Evolutionary conservation across 2,113 vertebrate species (phyloP), one percentile per base, ranked within the genome.

Genomic region (Serilophus lunatus): DNA sequence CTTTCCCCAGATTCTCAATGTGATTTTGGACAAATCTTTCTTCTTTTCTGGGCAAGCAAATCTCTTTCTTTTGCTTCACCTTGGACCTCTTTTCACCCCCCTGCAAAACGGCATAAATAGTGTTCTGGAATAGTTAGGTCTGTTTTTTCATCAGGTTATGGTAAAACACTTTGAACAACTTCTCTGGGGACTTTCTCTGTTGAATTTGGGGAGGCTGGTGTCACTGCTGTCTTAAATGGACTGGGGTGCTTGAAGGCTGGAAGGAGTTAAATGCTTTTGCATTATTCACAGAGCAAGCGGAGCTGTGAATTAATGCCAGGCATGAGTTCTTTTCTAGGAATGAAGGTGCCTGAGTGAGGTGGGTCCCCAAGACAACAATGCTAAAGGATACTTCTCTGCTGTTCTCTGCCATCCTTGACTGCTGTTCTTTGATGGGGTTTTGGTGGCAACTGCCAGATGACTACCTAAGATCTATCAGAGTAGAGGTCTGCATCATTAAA

Each of bases 351-450:
- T 53, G 24, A 64, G 26, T 80, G 60, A 81, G 64, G 24, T 60
- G 16, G 10, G 6, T 74, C 22, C 16, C 15, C 31, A 65, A 9
- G 24, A 12, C 33, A 57, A 26, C 13, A 38, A 23, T 0, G 0
- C 23, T 28, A 7, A 71, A 76, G 29, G 31, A 56, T 28, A 7
- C 10, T 64, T 74, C 19, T 65, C 11, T 63, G 42, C 15, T 33
- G 6, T 84, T 78, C 36, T 53, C 6, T 64, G 74, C 51, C 13
- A 42, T 44, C 25, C 36, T 56, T 92, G 16, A 68, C 7, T 2
- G 2, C 35, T 65, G 17, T 4, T 42, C 25, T 83, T 49, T 56
- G 13, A 47, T 61, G 33, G 12, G 5, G 12, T 74, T 93, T 65
- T 77, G 33, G 20, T 59, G 71, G 10, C 49, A 60, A 10, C 8